Percentiles rank a stretch among this genome's conserved stretches.
Evolutionary conservation across 2,888 invertebrate species (phyloP).

Genomic region (Meteorus cinctellus): DNA sequence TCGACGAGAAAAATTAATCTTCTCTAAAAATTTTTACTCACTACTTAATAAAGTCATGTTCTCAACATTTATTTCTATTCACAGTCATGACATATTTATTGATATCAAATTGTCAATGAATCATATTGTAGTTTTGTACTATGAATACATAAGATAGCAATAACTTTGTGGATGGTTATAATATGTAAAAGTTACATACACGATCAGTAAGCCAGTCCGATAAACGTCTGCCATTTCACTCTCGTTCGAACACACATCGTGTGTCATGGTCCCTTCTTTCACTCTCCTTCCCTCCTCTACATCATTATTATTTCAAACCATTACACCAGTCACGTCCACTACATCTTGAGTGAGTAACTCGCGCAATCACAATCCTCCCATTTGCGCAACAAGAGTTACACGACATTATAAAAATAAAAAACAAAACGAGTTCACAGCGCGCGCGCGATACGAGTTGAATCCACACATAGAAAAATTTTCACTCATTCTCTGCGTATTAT

Average conservation of each 20-base stretch:
- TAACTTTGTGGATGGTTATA: neutral
- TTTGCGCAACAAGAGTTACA: neutral
- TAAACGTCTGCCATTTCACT: neutral
- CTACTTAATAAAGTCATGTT: too few species aligned
- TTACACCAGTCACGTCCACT: constrained; percentile 2
- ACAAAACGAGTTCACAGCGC: constrained; percentile 9
- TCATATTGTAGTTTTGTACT: neutral
- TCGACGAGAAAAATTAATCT: too few species aligned
- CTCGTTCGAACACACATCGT: neutral
- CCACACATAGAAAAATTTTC: neutral
- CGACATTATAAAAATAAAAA: constrained; percentile 1
- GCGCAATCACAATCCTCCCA: constrained; percentile 3
- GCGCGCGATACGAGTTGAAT: neutral
- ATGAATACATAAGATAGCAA: neutral
- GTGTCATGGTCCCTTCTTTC: neutral
- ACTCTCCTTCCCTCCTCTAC: neutral
- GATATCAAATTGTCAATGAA: neutral
- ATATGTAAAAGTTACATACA: neutral
- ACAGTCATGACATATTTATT: neutral
- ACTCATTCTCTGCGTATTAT: neutral
- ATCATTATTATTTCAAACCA: neutral
- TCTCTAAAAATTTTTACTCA: too few species aligned
- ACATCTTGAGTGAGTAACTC: constrained; percentile 8
- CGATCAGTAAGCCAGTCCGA: neutral
- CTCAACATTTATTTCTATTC: too few species aligned